phyloP scores from a whole-genome alignment of 2,888 invertebrate genomes.

The Pheosia tremula region DNA sequence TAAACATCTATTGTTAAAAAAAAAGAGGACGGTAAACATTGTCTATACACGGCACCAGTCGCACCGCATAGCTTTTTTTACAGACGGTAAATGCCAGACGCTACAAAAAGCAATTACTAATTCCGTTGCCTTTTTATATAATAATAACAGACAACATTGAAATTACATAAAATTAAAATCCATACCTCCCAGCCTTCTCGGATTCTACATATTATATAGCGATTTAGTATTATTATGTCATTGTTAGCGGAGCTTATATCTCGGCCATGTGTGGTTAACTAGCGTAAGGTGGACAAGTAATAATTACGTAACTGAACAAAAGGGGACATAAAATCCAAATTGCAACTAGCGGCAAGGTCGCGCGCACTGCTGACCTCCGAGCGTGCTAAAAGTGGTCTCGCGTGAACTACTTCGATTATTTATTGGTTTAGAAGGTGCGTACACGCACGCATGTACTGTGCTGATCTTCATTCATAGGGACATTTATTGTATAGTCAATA shows the following conservation, averaged over 20 bases:
- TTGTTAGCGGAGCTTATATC: constrained; percentile 29
- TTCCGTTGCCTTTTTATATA: neutral
- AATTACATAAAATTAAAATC: constrained; percentile 4
- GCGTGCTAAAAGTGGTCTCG: constrained; percentile 45
- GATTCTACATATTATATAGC: constrained; percentile 17
- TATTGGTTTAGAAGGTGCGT: constrained; percentile 29
- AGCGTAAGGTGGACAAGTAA: constrained; percentile 61
- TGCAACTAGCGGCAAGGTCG: constrained; percentile 52
- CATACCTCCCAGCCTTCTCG: constrained; percentile 3
- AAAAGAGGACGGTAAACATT: too few species aligned
- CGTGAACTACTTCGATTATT: constrained; percentile 45
- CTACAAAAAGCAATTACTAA: neutral
- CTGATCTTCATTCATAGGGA: neutral
- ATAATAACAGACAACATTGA: neutral
- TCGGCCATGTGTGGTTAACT: constrained; percentile 51
- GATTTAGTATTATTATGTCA: constrained; percentile 35
- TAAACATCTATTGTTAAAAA: too few species aligned
- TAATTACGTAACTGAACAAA: constrained; percentile 55
- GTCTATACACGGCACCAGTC: too few species aligned
- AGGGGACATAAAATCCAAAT: constrained; percentile 59
- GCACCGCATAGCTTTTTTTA: too few species aligned
- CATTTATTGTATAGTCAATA: too few species aligned
- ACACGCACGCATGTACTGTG: constrained; percentile 5
- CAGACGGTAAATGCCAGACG: too few species aligned
- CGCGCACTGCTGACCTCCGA: constrained; percentile 44